Conservation (phyloP, 2,888 invertebrate genomes). For the Caenorhabditis macrosperma region DNA sequence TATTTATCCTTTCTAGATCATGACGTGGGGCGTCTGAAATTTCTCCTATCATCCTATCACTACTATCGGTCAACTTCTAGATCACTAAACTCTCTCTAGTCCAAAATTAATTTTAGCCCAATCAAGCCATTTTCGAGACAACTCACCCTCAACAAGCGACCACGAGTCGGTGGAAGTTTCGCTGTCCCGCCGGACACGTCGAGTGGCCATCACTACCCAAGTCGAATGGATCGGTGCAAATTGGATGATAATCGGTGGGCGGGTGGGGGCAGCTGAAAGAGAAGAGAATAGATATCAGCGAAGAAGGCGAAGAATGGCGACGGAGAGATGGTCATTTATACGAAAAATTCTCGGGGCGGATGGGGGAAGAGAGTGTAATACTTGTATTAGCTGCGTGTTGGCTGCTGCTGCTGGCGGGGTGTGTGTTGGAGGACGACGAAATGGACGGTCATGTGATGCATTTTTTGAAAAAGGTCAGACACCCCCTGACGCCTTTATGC, state of each 20-base stretch:
- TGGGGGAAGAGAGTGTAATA: background rate
- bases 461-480: background rate
- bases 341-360: background rate
- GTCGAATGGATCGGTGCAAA: background rate
- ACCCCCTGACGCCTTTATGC: background rate
- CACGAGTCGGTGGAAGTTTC: conserved; percentile 53
- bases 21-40: no score
- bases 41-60: no score
- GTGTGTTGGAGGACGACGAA: background rate
- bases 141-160: conserved; percentile 41
- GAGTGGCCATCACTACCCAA: conserved; percentile 40
- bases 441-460: background rate
- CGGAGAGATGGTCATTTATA: background rate
- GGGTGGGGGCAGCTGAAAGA: background rate
- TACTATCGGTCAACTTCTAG: no score
- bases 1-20: no score
- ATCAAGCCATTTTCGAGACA: no score
- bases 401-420: no score
- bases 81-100: no score
- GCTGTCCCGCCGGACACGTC: conserved; percentile 45
- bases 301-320: background rate
- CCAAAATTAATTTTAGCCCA: no score
- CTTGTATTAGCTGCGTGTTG: background rate
- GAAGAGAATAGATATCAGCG: background rate
- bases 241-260: background rate